Conservation (phyloP, 2,113 vertebrate species). For the Crotalus helleri region DNA sequence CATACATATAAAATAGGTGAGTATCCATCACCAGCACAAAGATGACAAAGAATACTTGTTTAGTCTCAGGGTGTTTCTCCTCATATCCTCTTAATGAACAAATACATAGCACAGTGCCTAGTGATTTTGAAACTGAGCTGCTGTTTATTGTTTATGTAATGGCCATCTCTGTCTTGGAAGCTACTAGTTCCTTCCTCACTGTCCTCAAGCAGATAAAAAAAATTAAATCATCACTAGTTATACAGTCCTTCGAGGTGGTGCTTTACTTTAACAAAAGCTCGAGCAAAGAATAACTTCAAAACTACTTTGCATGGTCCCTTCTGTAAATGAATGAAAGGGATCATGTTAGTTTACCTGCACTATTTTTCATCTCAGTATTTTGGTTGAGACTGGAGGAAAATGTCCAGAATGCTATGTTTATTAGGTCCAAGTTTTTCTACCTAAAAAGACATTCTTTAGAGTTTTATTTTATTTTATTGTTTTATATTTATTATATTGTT, state of each 20-base stretch:
- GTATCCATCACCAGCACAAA: background rate
- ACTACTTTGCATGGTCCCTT: background rate
- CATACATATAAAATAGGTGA: background rate
- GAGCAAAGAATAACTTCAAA: background rate
- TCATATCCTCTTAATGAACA: background rate
- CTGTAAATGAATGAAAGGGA: background rate
- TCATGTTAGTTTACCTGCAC: background rate
- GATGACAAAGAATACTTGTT: background rate
- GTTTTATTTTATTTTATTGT: background rate
- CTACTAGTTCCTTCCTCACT: background rate
- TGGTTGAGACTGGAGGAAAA: background rate
- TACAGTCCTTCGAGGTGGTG: background rate
- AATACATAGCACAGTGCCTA: background rate
- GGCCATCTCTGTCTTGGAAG: background rate
- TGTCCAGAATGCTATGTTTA: background rate
- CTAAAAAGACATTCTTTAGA: background rate
- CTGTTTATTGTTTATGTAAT: background rate
- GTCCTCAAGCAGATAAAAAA: background rate
- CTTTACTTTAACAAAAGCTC: background rate
- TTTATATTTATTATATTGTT: background rate
- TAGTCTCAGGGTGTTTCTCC: background rate
- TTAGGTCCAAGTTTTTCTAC: background rate
- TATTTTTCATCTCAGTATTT: background rate
- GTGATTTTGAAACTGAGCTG: background rate
- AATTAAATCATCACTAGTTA: background rate